Evolutionary conservation across 2,797 vertebrate species (phyloP).

Genomic region (Pteropus rufus): DNA sequence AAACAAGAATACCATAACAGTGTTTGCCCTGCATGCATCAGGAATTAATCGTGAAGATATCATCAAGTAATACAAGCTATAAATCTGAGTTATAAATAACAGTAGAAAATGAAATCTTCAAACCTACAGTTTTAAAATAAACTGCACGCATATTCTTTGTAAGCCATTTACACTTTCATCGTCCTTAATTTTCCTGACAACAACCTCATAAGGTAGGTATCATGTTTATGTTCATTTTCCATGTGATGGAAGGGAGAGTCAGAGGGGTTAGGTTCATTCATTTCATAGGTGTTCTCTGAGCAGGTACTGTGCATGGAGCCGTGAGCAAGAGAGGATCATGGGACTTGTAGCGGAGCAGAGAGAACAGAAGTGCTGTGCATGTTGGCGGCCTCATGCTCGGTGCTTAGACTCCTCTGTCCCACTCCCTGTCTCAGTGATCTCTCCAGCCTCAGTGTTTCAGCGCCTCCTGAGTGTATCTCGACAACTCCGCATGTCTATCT

Average conservation of each 20-base stretch:
- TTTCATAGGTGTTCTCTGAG: neutral
- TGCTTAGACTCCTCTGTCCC: too few species aligned
- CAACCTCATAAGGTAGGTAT: neutral
- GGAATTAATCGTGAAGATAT: neutral
- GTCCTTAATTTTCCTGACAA: neutral
- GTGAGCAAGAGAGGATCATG: neutral
- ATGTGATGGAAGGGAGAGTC: neutral
- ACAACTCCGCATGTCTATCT: neutral
- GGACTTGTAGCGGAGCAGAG: neutral
- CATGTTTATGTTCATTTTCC: neutral
- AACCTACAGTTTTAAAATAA: neutral
- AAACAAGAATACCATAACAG: neutral
- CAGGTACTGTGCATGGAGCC: neutral
- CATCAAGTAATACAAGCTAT: neutral
- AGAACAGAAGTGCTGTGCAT: fast-evolving
- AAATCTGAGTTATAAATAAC: neutral
- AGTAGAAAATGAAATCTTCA: neutral
- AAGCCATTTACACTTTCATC: neutral
- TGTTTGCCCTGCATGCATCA: neutral
- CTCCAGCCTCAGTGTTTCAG: neutral
- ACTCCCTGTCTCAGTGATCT: neutral
- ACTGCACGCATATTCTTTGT: neutral
- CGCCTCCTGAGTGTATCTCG: fast-evolving
- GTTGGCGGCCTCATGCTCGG: fast-evolving
- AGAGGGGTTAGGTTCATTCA: neutral